A percentile compares a stretch with the other conserved stretches of the same genome.
phyloP scores from a whole-genome alignment of 2,888 invertebrate genomes.

The Steromphala cineraria region DNA sequence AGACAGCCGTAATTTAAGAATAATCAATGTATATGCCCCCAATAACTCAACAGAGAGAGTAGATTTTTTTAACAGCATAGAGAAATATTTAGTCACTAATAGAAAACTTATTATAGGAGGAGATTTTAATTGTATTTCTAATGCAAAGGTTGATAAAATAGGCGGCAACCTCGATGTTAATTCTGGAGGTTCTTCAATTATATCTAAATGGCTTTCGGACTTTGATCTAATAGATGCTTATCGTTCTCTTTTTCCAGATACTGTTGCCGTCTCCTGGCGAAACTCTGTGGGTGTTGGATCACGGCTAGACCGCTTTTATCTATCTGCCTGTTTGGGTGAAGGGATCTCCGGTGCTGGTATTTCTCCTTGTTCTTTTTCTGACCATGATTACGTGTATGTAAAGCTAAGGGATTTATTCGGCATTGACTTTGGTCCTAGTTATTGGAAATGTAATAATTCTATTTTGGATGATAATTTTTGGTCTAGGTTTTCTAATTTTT shows the following conservation, averaged over 20 bases:
- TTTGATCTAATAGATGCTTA: background rate
- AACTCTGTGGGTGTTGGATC: background rate
- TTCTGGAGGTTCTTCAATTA: background rate
- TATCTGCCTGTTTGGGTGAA: background rate
- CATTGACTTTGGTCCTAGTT: background rate
- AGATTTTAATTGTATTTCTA: background rate
- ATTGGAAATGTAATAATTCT: constrained; percentile 16
- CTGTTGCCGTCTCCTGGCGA: background rate
- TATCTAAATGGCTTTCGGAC: background rate
- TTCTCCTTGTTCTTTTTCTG: background rate
- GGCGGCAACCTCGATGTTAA: background rate
- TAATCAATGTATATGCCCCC: background rate
- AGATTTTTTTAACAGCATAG: background rate
- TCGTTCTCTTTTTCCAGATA: background rate
- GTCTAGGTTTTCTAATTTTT: background rate
- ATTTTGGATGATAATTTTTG: background rate
- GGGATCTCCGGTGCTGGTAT: background rate
- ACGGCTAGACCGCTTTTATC: constrained; percentile 2
- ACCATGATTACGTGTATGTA: background rate
- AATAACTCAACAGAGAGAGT: background rate
- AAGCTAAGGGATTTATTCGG: background rate
- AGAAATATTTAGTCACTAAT: background rate
- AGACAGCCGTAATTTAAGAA: background rate
- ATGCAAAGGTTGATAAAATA: background rate
- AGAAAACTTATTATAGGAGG: background rate